These are phyloP conservation scores for Ianthella basta DNA, from an alignment of 37 sponge, comb jelly and placozoan species.

Conservation along the genomic window DNA sequence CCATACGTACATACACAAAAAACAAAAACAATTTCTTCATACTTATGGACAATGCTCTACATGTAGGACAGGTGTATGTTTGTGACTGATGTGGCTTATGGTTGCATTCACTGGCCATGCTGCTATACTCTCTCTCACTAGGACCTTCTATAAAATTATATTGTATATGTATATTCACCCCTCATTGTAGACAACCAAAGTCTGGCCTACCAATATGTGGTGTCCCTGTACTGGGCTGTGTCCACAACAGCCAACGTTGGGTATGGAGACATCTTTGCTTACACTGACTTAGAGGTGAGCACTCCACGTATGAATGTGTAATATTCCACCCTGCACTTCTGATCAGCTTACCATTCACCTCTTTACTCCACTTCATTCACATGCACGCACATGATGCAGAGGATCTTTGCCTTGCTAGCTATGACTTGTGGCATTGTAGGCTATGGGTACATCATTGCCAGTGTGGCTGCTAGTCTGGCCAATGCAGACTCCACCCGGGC, in stretches of 20 bases:
- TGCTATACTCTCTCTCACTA: too few relatives aligned
- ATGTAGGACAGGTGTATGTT: too few relatives aligned
- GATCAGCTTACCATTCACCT: too few relatives aligned
- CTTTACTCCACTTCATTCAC: background rate
- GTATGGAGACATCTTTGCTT: slow-evolving; percentile 81
- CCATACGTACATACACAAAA: background rate
- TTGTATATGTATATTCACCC: too few relatives aligned
- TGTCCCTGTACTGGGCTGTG: slow-evolving; percentile 82
- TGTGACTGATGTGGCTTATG: too few relatives aligned
- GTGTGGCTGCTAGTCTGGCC: slow-evolving; percentile 81
- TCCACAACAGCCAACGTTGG: slow-evolving; percentile 77
- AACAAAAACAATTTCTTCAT: background rate
- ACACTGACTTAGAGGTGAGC: slow-evolving; percentile 34
- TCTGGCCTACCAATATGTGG: slow-evolving; percentile 57
- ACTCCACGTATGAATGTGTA: background rate
- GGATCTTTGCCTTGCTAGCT: slow-evolving; percentile 51
- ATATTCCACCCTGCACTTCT: too few relatives aligned
- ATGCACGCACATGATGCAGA: slow-evolving; percentile 24
- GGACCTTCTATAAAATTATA: too few relatives aligned
- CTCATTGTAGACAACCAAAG: slow-evolving; percentile 3
- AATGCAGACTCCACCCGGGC: slow-evolving; percentile 71
- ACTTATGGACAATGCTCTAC: background rate
- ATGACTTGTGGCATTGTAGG: slow-evolving; percentile 67
- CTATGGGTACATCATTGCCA: slow-evolving; percentile 85
- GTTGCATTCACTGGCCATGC: too few relatives aligned